Evolutionary conservation across 2,797 vertebrate genomes (phyloP), one percentile per base, ranked within the genome.

Genomic region (Argya squamiceps): DNA sequence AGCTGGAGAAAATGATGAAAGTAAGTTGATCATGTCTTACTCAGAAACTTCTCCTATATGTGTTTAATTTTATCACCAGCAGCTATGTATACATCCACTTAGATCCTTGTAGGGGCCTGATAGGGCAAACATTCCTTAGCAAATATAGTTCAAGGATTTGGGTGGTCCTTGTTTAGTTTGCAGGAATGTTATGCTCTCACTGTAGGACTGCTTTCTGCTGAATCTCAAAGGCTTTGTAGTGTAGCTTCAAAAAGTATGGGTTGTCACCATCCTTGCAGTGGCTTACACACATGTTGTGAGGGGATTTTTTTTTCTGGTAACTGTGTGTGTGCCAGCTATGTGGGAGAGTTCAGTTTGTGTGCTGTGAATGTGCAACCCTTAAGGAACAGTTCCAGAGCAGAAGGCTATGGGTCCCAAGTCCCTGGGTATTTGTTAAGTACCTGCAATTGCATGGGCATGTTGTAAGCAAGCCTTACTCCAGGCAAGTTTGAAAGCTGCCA

Each of bases 1-100:
- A 84, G 98, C 99, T 24, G 99, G 98, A 92, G 98, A 99, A 97
- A 97, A 99, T 75, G 98, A 98, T 30, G 99, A 99, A 98, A 99
- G 99, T 99, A 98, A 98, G 99, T 98, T 85, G 22, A 26, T 75
- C 5, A 0, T 18, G 10, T 36, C 52, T 85, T 85, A 74, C 14
- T 49, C 7, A 10, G 50, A 29, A 64, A 20, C 15, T 43, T 49
- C 5, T 60, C 26, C 17, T 44, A 9, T 29, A 4, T 20, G 36
- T 64, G 2, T 67, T 37, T 85, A 53, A 36, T 58, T 92, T 27
- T 70, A 0, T 50, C 1, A 3, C 19, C 11, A 55, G 5, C 12
- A 55, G 16, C 39, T 68, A 14, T n/a, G 21, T 76, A 7, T 36
- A 26, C 26, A 20, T 85, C 36, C 26, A 18, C 20, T 43, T 62